Evolutionary conservation across 2,888 invertebrate species (phyloP).

Genomic region (Calameuta filiformis): DNA sequence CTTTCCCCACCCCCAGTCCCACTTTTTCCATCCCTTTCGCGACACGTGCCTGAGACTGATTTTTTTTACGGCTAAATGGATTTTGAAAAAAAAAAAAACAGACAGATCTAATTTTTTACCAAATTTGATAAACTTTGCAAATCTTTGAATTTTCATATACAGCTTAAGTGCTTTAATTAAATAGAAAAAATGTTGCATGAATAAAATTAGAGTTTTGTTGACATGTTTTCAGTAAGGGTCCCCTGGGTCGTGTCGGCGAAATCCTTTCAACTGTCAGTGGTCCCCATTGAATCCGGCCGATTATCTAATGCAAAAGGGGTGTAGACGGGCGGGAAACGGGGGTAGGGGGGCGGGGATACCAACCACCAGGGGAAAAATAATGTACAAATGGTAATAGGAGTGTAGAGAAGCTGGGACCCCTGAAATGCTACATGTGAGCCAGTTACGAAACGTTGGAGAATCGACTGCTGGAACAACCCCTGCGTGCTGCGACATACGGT

Average conservation of each 20-base stretch:
- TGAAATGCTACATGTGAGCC: constrained; percentile 29
- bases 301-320: constrained; percentile 53
- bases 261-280: constrained; percentile 47
- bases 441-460: background rate
- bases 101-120: no score
- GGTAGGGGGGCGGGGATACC: constrained; percentile 18
- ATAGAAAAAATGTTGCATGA: background rate
- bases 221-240: background rate
- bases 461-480: constrained; percentile 12
- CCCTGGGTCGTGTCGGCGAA: constrained; percentile 37
- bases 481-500: constrained; percentile 46
- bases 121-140: no score
- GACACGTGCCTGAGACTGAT: background rate
- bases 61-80: no score
- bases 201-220: background rate
- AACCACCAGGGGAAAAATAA: constrained; percentile 24
- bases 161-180: background rate
- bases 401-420: constrained; percentile 31
- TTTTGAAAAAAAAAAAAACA: no score
- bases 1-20: no score
- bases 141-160: no score
- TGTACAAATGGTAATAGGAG: constrained; percentile 34
- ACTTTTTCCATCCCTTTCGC: background rate
- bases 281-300: constrained; percentile 47
- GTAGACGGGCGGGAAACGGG: constrained; percentile 20